Base-by-base conservation (phyloP, 2,888 invertebrate genomes). In the Pomacea canaliculata region DNA sequence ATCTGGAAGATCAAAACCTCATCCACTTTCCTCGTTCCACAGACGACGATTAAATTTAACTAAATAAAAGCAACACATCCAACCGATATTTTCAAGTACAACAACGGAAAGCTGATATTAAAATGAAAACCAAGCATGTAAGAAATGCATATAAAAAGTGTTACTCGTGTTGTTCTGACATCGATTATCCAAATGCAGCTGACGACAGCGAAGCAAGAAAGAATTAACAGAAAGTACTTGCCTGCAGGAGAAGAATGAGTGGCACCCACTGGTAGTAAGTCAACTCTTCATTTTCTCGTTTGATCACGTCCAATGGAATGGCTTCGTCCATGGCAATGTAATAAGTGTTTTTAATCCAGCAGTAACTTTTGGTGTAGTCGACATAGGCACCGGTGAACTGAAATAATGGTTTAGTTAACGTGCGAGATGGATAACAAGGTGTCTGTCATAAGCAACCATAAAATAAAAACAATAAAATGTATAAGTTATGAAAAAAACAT, bases 181-280 rank as follows among this genome's bases (percentile, higher is more conserved):
- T 37, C 37, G 37, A 37, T 37, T 37, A 37, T 37, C 37, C 37
- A 37, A 37, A 37, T 37, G 37, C 37, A 37, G 37, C 4, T 37
- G 37, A 37, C 37, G 37, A 37, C 37, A 37, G 37, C 37, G 37
- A 37, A 37, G 37, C 0, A 37, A 37, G 37, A 37, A 37, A 37
- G 1, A 37, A 23, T 23, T 23, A 23, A 37, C 37, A 37, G 37
- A 37, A 4, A 23, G 19, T 5, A 76, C 76, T 68, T 12, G 76
- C 78, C 80, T 73, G 73, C 79, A 88, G 85, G 18, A 87, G 79
- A 5, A 88, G 81, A 37, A 87, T 87, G 16, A 88, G 80, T 0
- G 88, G 88, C 23, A 88, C 86, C 87, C 87, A 87, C 71, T 87
- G 88, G 77, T 88, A 88, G 81, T 88, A 88, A 5, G 87, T 86